A percentile compares a stretch with the other conserved stretches of the same genome.
These are phyloP conservation scores for Ciconia boyciana DNA, from an alignment of 2,113 vertebrate genomes.

Conservation along the genomic window DNA sequence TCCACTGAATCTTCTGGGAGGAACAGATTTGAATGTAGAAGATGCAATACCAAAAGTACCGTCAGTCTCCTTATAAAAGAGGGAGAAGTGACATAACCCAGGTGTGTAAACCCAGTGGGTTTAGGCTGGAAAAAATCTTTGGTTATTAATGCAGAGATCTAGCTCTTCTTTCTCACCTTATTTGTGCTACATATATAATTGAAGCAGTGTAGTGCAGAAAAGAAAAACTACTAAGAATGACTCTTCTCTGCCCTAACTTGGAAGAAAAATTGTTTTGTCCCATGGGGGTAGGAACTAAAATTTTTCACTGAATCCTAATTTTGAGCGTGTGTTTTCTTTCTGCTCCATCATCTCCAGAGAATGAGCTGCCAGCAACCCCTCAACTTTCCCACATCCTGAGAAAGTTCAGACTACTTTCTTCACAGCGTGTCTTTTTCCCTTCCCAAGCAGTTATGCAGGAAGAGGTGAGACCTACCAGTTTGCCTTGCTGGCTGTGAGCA, in stretches of 20 bases:
- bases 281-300: fast-evolving
- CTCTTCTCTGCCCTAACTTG: not conserved
- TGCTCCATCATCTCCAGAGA: not conserved
- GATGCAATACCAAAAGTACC: not conserved
- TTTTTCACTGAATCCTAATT: not conserved
- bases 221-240: not conserved
- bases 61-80: not conserved
- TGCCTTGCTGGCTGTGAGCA: not conserved
- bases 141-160: not conserved
- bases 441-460: not conserved
- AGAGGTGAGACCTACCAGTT: not conserved
- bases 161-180: not conserved
- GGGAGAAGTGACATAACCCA: not conserved
- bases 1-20: not conserved
- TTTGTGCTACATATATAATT: not conserved
- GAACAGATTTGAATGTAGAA: not conserved
- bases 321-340: not conserved
- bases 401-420: not conserved
- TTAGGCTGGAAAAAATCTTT: not conserved
- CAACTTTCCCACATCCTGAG: not conserved
- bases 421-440: not conserved
- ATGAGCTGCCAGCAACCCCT: not conserved
- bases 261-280: not conserved
- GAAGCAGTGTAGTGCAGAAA: not conserved
- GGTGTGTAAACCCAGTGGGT: not conserved